phyloP scores from a whole-genome alignment of 2,888 invertebrate genomes.

The Junonia oenone region DNA sequence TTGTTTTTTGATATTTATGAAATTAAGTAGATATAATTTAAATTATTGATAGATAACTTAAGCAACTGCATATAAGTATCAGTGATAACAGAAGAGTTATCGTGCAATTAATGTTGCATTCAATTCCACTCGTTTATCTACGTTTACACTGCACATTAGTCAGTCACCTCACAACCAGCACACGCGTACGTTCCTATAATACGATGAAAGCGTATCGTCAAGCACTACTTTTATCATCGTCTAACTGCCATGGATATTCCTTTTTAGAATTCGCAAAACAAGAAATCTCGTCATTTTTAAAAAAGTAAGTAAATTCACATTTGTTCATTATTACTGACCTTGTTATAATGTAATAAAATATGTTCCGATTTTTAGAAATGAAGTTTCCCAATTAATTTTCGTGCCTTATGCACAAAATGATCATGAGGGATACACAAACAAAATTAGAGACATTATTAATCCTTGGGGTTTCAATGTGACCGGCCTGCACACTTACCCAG shows the following conservation, averaged over 20 bases:
- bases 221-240: conserved; percentile 84
- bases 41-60: too few relatives aligned
- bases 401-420: conserved; percentile 86
- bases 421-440: conserved; percentile 82
- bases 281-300: conserved; percentile 81
- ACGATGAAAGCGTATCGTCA: conserved; percentile 54
- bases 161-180: conserved; percentile 5
- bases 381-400: conserved; percentile 83
- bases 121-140: conserved; percentile 18
- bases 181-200: conserved; percentile 7
- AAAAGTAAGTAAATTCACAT: conserved; percentile 71
- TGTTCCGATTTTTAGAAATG: conserved; percentile 72
- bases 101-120: conserved; percentile 25
- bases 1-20: too few relatives aligned
- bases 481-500: conserved; percentile 81
- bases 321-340: background rate
- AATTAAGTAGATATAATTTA: too few relatives aligned
- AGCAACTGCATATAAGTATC: background rate
- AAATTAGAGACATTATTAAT: conserved; percentile 77
- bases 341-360: background rate
- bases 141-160: conserved; percentile 3
- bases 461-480: conserved; percentile 83
- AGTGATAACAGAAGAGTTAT: conserved; percentile 5
- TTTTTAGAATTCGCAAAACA: conserved; percentile 83
- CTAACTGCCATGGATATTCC: conserved; percentile 83